Conservation (phyloP, 2,888 invertebrate genomes). For the Notodonta ziczac region DNA sequence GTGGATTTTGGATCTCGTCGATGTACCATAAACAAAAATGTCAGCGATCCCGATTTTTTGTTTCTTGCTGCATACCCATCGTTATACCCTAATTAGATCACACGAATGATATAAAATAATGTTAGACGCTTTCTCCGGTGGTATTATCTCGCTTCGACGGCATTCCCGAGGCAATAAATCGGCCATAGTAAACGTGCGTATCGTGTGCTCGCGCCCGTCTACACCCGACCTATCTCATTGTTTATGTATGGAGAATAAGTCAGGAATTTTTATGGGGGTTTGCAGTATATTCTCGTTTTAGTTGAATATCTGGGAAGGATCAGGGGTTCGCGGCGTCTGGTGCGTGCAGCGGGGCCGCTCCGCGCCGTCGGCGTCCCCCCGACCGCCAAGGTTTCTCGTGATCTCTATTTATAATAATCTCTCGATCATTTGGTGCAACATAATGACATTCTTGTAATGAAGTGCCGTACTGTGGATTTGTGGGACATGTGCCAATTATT, state of each 20-base stretch:
- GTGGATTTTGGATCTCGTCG: constrained; percentile 83
- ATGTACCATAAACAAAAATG: constrained; percentile 86
- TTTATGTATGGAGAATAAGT: constrained; percentile 83
- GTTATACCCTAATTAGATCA: constrained; percentile 81
- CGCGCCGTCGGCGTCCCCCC: constrained; percentile 61
- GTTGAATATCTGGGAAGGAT: constrained; percentile 65
- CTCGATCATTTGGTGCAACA: constrained; percentile 77
- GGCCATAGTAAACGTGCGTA: constrained; percentile 82
- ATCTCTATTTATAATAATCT: constrained; percentile 82
- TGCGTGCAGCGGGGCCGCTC: constrained; percentile 48
- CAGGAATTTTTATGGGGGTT: constrained; percentile 79
- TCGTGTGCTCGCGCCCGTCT: constrained; percentile 79
- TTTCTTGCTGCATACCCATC: constrained; percentile 82
- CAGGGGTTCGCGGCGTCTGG: constrained; percentile 48
- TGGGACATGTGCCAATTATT: constrained; percentile 83
- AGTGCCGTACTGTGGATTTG: constrained; percentile 76
- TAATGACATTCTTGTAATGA: constrained; percentile 83
- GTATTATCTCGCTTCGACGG: constrained; percentile 56
- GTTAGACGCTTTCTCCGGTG: constrained; percentile 72
- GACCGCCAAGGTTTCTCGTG: constrained; percentile 71
- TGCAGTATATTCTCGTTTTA: constrained; percentile 65
- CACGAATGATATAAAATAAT: constrained; percentile 81
- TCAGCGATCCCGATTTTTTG: constrained; percentile 85
- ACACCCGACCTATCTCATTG: constrained; percentile 83
- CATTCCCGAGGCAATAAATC: constrained; percentile 72